Evolutionary conservation across 2,113 vertebrate genomes (phyloP), one percentile per base, ranked within the genome.

Genomic region (Alces alces): DNA sequence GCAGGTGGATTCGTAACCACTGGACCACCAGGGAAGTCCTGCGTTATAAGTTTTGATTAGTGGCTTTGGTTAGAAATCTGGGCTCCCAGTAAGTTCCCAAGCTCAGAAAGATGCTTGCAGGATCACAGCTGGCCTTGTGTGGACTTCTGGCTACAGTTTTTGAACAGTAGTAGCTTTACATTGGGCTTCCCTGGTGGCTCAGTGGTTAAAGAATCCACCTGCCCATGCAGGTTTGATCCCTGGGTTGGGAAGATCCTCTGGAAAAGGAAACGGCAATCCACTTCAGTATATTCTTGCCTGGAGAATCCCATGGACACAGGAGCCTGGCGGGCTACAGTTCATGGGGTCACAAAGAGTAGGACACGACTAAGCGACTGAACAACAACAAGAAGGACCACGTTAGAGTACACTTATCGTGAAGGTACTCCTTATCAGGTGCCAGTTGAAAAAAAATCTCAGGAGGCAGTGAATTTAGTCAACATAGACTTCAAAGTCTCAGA

Each of bases 51-150:
- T 96, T 96, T 90, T 96, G 85, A 73, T 88, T n/a, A 85, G 94
- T 80, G 89, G 95, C 92, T 66, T 97, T 97, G 82, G 33, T 98
- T 97, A 60, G 98, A 98, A 91, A 25, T 58, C 1, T 1, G 9
- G 86, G 96, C 36, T 25, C 96, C 96, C 96, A 93, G 97, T 92
- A 76, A 54, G 91, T 64, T 78, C 92, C 82, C 89, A 98, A 96
- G 97, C 98, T 96, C 73, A 23, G 57, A 54, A 76, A 89, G 17
- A 43, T 97, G 95, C 96, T 36, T 95, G 55, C 36, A 85, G 90
- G 90, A 33, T 57, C 33, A 82, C 97, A 96, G 95, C 97, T 95
- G 97, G 93, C 70, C 96, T 76, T 58, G 50, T 55, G 12, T 73
- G 96, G 96, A 95, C 92, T 97, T 95, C 58, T 45, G 30, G 47